Evolutionary conservation across 2,797 vertebrate genomes (phyloP).

Genomic region (Thalassophryne amazonica): DNA sequence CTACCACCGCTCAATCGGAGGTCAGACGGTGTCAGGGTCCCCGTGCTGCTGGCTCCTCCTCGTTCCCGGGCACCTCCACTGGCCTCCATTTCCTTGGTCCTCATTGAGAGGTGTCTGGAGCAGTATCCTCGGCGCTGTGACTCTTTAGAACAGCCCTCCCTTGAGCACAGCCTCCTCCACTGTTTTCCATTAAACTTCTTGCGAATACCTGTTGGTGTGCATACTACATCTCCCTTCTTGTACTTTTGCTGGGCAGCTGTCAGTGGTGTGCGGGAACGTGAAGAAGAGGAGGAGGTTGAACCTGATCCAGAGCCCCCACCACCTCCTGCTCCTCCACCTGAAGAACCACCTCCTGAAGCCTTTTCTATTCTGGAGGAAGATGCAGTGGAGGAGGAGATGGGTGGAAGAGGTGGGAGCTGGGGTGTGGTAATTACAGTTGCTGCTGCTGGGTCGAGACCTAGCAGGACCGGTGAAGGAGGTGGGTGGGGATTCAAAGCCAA

Average conservation of each 20-base stretch:
- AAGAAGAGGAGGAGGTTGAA: slow-evolving; percentile 72
- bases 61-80: slow-evolving; percentile 79
- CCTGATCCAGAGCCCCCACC: slow-evolving; percentile 66
- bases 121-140: slow-evolving; percentile 91
- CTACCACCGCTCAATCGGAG: slow-evolving; percentile 76
- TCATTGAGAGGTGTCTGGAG: slow-evolving; percentile 93
- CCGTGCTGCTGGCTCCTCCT: slow-evolving; percentile 86
- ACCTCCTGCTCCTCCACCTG: slow-evolving; percentile 54
- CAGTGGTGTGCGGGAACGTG: slow-evolving; percentile 86
- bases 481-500: slow-evolving; percentile 76
- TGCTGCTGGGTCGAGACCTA: slow-evolving; percentile 70
- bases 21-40: slow-evolving; percentile 87
- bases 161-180: slow-evolving; percentile 89
- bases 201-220: slow-evolving; percentile 90
- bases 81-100: slow-evolving; percentile 94
- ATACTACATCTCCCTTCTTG: slow-evolving; percentile 94
- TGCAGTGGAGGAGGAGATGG: slow-evolving; percentile 64
- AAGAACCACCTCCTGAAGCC: slow-evolving; percentile 57
- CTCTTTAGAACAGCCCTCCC: slow-evolving; percentile 93
- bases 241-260: slow-evolving; percentile 93
- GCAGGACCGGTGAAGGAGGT: slow-evolving; percentile 76
- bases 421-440: slow-evolving; percentile 65
- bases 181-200: slow-evolving; percentile 97
- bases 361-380: slow-evolving; percentile 80
- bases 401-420: slow-evolving; percentile 74